Conservation (phyloP, 37 sponge, comb jelly and placozoan species). For the Chondrosia reniformis region DNA sequence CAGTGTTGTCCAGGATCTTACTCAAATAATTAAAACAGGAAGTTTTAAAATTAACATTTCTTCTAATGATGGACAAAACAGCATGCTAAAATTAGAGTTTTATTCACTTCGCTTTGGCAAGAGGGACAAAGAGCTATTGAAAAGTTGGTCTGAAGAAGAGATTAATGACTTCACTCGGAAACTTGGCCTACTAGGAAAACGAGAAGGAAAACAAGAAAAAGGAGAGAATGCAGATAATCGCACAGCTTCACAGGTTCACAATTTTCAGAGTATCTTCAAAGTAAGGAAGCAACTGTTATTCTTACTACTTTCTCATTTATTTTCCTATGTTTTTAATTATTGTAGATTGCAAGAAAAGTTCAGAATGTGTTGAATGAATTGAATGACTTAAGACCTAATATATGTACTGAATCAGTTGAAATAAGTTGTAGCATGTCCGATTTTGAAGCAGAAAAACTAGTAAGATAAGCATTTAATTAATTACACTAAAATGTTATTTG, state of each 20-base stretch:
- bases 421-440: not conserved
- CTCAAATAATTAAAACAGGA: not conserved
- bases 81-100: no score
- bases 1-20: not conserved
- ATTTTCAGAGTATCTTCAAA: not conserved
- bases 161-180: slow-evolving; percentile 2
- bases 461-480: not conserved
- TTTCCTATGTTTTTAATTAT: no score
- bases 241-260: not conserved
- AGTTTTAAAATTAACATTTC: not conserved
- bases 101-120: no score
- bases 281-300: not conserved
- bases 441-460: not conserved
- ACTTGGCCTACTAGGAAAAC: slow-evolving; percentile 7
- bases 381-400: no score
- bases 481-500: not conserved
- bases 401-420: not conserved
- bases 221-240: not conserved
- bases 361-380: no score
- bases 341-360: no score
- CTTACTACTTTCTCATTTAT: no score
- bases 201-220: not conserved
- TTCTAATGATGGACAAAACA: not conserved
- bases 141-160: not conserved
- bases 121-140: no score